Evolutionary conservation across 2,797 vertebrate genomes (phyloP).

Genomic region (Galaxias olidus): DNA sequence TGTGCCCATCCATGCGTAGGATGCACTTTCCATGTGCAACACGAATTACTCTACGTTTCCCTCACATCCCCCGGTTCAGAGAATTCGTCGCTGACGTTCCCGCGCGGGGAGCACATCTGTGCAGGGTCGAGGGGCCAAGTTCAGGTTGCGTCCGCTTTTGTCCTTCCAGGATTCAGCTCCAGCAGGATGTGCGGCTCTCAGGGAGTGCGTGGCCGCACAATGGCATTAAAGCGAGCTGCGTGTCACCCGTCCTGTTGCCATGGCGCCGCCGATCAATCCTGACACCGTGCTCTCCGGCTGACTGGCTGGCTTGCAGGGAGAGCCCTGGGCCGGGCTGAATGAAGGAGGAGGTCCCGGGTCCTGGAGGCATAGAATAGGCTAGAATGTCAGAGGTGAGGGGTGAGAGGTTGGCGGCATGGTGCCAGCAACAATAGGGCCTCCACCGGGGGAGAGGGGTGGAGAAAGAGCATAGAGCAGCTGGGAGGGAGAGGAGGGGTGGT

Average conservation of each 20-base stretch:
- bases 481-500: slow-evolving; percentile 37
- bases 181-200: slow-evolving; percentile 37
- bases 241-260: slow-evolving; percentile 61
- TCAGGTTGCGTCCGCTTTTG: slow-evolving; percentile 40
- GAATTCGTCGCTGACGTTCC: neutral
- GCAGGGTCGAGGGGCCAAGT: slow-evolving; percentile 42
- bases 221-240: slow-evolving; percentile 58
- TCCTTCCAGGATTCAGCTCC: slow-evolving; percentile 47
- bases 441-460: slow-evolving; percentile 33
- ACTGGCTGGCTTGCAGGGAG: slow-evolving; percentile 21
- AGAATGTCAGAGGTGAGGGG: slow-evolving; percentile 65
- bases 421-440: slow-evolving; percentile 52
- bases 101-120: slow-evolving; percentile 13
- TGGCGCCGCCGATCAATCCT: slow-evolving; percentile 51
- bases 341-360: slow-evolving; percentile 21
- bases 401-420: slow-evolving; percentile 67
- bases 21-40: neutral
- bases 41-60: neutral
- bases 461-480: slow-evolving; percentile 67
- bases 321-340: slow-evolving; percentile 22
- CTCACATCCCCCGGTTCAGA: neutral
- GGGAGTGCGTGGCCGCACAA: slow-evolving; percentile 41
- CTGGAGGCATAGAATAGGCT: slow-evolving; percentile 45
- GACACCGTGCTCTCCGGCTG: slow-evolving; percentile 37
- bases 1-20: neutral